Evolutionary conservation across 2,797 vertebrate species (phyloP), one percentile per base, ranked within the genome.

Genomic region (Mus caroli): DNA sequence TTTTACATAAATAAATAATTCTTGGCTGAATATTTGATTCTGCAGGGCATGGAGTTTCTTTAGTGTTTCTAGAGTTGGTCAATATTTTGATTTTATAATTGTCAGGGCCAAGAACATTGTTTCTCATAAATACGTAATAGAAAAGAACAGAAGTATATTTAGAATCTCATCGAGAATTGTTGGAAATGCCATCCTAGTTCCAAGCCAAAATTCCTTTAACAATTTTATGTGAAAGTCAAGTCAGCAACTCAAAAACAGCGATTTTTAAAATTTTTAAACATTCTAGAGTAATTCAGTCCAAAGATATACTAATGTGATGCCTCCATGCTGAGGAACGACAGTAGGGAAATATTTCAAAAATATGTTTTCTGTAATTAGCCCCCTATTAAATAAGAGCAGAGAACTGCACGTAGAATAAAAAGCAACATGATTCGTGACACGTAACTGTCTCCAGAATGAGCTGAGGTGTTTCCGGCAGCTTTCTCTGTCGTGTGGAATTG

Each of bases 51-150:
- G 12, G 28, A 78, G 31, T 19, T 17, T 50, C 73, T 89, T 62
- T 43, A 62, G 28, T 31, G 40, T 62, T 89, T 77, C 12, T 13
- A 50, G 56, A 50, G 31, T 50, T 62, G 40, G 56, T 76, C 37
- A 43, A 56, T 77, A 62, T 62, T 89, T 76, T 89, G 56, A 50
- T 62, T 89, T 77, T 62, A 77, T 62, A n/a, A 77, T 78, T 77
- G 40, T 62, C 28, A 24, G 31, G 56, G 54, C 11, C 40, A 52
- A 88, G 37, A 34, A n/a, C 15, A 31, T n/a, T 20, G 58, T 13
- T 62, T 77, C 73, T 77, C 56, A 77, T 60, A 89, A 77, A 77
- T 11, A 34, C 31, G 0, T 26, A 37, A 9, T 62, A 28, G 31
- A n/a, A 77, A 77, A 76, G 34, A n/a, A 15, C 56, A 89, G 12